A percentile compares a stretch with the other conserved stretches of the same genome.
phyloP scores from a whole-genome alignment of 2,113 vertebrate genomes.

The Athene noctua region DNA sequence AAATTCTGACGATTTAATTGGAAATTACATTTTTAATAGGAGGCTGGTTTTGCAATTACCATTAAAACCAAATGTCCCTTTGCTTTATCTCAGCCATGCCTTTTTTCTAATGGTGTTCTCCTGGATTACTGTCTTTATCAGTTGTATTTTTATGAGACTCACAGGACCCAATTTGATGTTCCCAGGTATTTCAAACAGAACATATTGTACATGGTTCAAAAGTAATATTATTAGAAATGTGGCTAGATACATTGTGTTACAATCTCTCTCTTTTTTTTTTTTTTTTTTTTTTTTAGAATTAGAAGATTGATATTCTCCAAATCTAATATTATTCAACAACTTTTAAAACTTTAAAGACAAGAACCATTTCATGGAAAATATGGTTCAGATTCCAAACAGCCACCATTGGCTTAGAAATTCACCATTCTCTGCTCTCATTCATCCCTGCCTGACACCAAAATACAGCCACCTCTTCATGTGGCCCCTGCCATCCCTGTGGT shows the following conservation, averaged over 20 bases:
- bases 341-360: not conserved
- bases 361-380: not conserved
- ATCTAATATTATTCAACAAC: not conserved
- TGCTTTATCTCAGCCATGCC: not conserved
- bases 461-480: fast-evolving
- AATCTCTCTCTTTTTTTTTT: too few relatives aligned
- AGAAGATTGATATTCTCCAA: not conserved
- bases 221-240: not conserved
- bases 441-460: not conserved
- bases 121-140: not conserved
- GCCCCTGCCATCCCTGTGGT: not conserved
- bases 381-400: not conserved
- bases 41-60: not conserved
- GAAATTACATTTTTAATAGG: slow-evolving; percentile 4
- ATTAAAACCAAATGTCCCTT: not conserved
- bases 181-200: slow-evolving; percentile 34
- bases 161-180: slow-evolving; percentile 8
- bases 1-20: slow-evolving; percentile 7
- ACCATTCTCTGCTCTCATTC: not conserved
- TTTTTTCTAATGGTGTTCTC: not conserved
- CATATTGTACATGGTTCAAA: not conserved
- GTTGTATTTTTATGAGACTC: not conserved
- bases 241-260: not conserved
- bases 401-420: not conserved
- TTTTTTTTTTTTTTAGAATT: not conserved